These are phyloP conservation scores for Drosophila nikananu DNA, from an alignment of 1,140 invertebrate genomes.

Conservation along the genomic window DNA sequence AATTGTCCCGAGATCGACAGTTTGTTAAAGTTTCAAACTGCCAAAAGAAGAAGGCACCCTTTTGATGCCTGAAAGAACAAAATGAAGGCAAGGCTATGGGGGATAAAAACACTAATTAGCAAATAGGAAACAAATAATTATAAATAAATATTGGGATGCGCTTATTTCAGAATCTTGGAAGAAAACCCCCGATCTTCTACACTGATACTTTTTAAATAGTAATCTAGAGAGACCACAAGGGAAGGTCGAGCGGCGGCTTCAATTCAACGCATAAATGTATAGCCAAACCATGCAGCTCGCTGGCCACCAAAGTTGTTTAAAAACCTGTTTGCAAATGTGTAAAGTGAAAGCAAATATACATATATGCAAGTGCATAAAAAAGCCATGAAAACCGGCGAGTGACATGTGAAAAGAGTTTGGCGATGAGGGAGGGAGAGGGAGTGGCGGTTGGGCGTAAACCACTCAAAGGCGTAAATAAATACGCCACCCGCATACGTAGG, in stretches of 20 bases:
- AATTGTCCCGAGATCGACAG: constrained; percentile 55
- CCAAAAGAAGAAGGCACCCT: background rate
- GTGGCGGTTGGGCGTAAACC: constrained; percentile 47
- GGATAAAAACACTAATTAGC: background rate
- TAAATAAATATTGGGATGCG: background rate
- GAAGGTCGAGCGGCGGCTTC: constrained; percentile 3
- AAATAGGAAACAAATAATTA: background rate
- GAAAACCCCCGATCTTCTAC: too few species aligned
- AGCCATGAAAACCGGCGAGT: constrained; percentile 42
- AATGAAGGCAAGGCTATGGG: background rate
- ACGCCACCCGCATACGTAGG: constrained; percentile 69
- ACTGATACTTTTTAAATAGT: background rate
- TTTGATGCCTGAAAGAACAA: background rate
- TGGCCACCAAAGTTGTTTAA: constrained; percentile 37
- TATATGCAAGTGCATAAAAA: constrained; percentile 43
- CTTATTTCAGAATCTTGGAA: background rate
- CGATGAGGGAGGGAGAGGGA: constrained; percentile 4
- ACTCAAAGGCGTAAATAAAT: constrained; percentile 81
- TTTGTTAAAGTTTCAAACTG: constrained; percentile 52
- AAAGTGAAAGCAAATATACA: constrained; percentile 49
- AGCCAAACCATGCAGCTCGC: constrained; percentile 25
- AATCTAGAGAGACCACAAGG: background rate
- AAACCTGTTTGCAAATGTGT: constrained; percentile 54
- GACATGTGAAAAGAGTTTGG: constrained; percentile 23
- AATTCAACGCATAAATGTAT: constrained; percentile 50